phyloP scores from a whole-genome alignment of 2,888 invertebrate genomes.

The Tetranychus truncatus region DNA sequence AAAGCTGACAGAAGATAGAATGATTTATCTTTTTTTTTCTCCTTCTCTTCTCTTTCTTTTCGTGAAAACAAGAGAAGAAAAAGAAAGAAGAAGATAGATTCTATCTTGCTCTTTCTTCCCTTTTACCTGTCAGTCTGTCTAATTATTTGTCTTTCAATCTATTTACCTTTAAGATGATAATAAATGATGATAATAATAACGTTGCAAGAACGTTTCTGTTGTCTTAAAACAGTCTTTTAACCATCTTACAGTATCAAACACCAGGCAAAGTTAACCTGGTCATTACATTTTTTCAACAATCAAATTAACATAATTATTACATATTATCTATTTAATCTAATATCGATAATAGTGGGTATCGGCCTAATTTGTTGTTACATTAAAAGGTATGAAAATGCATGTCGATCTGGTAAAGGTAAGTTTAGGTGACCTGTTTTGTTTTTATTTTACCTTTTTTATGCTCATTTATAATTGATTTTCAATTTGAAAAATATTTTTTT shows the following conservation, averaged over 20 bases:
- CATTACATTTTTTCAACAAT: too few species aligned
- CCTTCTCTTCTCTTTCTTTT: not conserved
- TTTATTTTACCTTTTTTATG: not conserved
- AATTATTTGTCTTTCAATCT: slow-evolving; percentile 1
- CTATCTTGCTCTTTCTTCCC: not conserved
- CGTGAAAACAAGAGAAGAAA: not conserved
- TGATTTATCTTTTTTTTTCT: not conserved
- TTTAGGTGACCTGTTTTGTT: too few species aligned
- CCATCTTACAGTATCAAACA: too few species aligned
- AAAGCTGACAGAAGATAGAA: not conserved
- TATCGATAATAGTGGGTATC: too few species aligned
- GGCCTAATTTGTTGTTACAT: too few species aligned
- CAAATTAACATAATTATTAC: too few species aligned
- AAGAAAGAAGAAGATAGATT: not conserved
- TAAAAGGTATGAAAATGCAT: too few species aligned
- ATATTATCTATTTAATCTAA: too few species aligned
- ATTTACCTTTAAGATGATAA: not conserved
- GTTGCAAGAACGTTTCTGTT: not conserved
- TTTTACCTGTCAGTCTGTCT: not conserved
- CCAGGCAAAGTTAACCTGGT: too few species aligned
- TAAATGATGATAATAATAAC: not conserved
- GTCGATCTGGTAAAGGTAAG: too few species aligned
- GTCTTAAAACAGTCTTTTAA: not conserved
- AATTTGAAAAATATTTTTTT: not conserved
- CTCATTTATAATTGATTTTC: not conserved